Conservation (phyloP, 2,797 vertebrate species). For the Limnodromus scolopaceus region DNA sequence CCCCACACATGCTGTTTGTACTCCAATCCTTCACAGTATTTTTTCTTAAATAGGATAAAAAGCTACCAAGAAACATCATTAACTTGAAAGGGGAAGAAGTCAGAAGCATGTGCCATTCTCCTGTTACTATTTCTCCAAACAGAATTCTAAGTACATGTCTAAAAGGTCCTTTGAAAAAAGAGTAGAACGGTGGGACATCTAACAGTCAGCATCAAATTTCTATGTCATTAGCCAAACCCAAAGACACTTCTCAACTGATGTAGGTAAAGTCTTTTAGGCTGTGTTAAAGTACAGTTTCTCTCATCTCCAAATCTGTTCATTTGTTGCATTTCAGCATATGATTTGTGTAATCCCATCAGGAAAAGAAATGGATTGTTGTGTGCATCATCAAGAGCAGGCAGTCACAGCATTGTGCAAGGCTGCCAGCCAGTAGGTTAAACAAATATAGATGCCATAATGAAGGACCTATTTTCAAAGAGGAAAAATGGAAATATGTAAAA, state of each 20-base stretch:
- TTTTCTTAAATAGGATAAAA: not conserved
- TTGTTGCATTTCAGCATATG: not conserved
- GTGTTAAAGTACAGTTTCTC: not conserved
- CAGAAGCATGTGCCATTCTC: not conserved
- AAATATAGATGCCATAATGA: not conserved
- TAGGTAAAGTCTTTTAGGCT: not conserved
- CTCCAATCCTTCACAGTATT: not conserved
- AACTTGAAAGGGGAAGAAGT: not conserved
- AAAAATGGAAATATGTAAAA: not conserved
- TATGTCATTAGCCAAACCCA: not conserved
- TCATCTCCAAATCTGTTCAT: not conserved
- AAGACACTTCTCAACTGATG: not conserved
- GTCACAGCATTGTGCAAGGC: not conserved
- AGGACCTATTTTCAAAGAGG: not conserved
- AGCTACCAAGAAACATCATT: not conserved
- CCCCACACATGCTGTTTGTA: not conserved
- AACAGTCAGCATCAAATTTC: not conserved
- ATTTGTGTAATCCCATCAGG: not conserved
- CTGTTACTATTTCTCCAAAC: not conserved
- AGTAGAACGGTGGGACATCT: not conserved
- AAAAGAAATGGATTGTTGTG: not conserved
- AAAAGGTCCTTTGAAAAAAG: not conserved
- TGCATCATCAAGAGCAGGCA: not conserved
- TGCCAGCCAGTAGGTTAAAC: not conserved
- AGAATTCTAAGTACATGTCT: not conserved